A percentile compares a stretch with the other conserved stretches of the same genome.
These are phyloP conservation scores for Patagioenas fasciata DNA, from an alignment of 2,113 vertebrate species.

Conservation along the genomic window DNA sequence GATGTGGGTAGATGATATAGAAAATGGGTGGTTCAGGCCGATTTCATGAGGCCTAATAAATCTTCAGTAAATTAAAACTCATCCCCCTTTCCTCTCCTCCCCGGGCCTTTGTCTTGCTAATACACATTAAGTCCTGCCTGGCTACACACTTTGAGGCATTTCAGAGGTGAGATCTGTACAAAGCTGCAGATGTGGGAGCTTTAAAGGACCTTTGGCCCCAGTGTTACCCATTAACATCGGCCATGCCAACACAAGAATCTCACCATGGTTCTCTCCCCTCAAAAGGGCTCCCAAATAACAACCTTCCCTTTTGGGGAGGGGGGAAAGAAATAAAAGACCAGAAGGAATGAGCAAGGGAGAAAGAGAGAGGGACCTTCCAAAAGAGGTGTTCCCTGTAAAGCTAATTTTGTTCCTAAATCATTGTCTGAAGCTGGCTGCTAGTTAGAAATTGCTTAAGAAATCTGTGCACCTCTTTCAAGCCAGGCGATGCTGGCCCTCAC, in stretches of 20 bases:
- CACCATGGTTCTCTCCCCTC: conserved; percentile 51
- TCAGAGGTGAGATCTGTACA: conserved; percentile 75
- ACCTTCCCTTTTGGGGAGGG: conserved; percentile 38
- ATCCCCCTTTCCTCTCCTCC: conserved; percentile 70
- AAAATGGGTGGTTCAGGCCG: conserved; percentile 77
- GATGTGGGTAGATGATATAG: conserved; percentile 75
- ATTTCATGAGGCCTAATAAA: conserved; percentile 85
- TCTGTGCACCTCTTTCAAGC: conserved; percentile 27
- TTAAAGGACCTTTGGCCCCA: conserved; percentile 74
- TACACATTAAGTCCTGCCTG: conserved; percentile 79
- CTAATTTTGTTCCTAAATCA: conserved; percentile 61
- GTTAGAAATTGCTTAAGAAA: conserved; percentile 41
- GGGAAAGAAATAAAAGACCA: conserved; percentile 20
- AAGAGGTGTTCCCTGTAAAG: conserved; percentile 59
- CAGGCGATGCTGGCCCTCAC: neutral
- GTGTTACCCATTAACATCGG: conserved; percentile 72
- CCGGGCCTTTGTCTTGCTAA: conserved; percentile 81
- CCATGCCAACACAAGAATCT: conserved; percentile 67
- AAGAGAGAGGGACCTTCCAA: conserved; percentile 49
- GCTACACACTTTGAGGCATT: conserved; percentile 81
- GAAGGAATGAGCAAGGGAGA: conserved; percentile 46
- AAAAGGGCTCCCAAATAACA: conserved; percentile 60
- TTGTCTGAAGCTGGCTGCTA: conserved; percentile 18
- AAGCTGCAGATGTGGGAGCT: conserved; percentile 82
- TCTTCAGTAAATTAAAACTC: conserved; percentile 84